Evolutionary conservation across 2,797 vertebrate species (phyloP).

Genomic region (Argyrosomus regius): DNA sequence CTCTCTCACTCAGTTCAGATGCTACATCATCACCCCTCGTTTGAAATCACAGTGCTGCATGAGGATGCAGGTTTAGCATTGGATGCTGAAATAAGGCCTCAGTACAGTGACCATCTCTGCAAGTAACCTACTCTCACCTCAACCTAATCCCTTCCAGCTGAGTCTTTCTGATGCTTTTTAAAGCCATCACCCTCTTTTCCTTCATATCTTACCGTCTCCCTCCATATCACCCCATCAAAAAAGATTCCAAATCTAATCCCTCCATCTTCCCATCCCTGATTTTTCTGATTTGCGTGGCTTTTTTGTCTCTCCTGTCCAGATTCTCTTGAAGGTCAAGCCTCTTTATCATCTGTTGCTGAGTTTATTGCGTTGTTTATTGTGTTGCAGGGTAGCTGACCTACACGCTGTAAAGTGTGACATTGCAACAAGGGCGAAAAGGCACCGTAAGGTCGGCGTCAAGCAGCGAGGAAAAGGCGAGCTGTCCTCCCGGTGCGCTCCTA

Average conservation of each 20-base stretch:
- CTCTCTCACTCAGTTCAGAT: neutral
- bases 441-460: constrained; percentile 18
- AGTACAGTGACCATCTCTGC: neutral
- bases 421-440: constrained; percentile 38
- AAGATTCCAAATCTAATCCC: constrained; percentile 15
- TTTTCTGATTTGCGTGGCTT: neutral
- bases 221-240: constrained; percentile 17
- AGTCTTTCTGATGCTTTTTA: constrained; percentile 1
- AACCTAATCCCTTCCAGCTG: neutral
- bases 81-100: neutral
- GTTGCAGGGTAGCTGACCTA: constrained; percentile 33
- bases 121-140: constrained; percentile 7
- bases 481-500: neutral
- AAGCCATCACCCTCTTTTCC: neutral
- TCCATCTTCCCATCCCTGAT: constrained; percentile 1
- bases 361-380: constrained; percentile 40
- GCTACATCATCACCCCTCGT: too few relatives aligned
- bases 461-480: neutral
- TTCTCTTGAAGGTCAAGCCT: constrained; percentile 41
- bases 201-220: neutral
- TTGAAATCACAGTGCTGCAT: neutral
- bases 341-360: neutral
- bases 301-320: neutral
- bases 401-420: constrained; percentile 50
- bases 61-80: constrained; percentile 2